Conservation (phyloP, 1,140 invertebrate species). For the Pseudobourletiella spinata region DNA sequence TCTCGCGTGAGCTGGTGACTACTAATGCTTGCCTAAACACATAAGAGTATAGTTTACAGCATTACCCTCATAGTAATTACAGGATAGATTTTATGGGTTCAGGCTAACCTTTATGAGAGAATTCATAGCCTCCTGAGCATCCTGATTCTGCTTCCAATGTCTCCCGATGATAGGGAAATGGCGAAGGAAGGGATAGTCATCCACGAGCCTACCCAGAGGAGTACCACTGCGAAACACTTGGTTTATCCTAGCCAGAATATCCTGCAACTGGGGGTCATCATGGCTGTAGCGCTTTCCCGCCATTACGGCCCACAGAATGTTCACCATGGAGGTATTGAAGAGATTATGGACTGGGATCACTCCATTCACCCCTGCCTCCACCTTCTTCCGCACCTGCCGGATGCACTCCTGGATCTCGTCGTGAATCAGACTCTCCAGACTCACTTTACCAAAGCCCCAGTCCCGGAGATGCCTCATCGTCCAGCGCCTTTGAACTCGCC, state of each 20-base stretch:
- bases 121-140: no score
- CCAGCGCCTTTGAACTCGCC: constrained; percentile 64
- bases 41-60: no score
- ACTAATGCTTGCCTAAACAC: no score
- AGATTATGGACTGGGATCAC: constrained; percentile 31
- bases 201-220: not conserved
- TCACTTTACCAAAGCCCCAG: constrained; percentile 52
- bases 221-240: constrained; percentile 4
- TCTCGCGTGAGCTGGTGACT: constrained; percentile 40
- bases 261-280: constrained; percentile 48
- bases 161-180: no score
- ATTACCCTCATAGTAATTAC: no score
- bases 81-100: no score
- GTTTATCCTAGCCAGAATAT: constrained; percentile 51
- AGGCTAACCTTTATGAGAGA: no score
- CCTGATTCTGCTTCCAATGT: no score
- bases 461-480: constrained; percentile 38
- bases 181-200: constrained; percentile 26
- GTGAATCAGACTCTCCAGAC: constrained; percentile 61
- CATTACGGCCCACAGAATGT: constrained; percentile 62
- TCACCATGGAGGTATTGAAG: constrained; percentile 58
- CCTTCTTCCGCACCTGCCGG: constrained; percentile 7
- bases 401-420: constrained; percentile 47
- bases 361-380: not conserved
- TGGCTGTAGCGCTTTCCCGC: constrained; percentile 51